Conservation (phyloP, 2,888 invertebrate genomes). For the Ophion ellenae region DNA sequence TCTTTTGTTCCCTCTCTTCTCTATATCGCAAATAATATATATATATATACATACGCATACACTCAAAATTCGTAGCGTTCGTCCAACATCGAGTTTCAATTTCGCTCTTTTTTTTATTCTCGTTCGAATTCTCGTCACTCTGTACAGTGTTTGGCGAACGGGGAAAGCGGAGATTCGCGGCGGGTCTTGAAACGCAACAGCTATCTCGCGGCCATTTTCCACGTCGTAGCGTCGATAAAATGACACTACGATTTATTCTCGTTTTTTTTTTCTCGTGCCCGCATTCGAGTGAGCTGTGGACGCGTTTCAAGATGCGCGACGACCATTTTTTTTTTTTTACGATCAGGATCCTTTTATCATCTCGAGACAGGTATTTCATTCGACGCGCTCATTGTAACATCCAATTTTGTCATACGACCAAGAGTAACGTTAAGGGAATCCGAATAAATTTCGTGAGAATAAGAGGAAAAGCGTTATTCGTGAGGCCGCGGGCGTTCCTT, state of each 20-base stretch:
- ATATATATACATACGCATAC: not conserved
- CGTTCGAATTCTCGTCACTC: not conserved
- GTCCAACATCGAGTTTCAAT: not conserved
- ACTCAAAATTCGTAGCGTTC: conserved; percentile 31
- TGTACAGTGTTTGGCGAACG: not conserved
- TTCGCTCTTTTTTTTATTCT: not conserved
- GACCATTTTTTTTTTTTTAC: conserved; percentile 12
- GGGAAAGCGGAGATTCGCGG: not conserved
- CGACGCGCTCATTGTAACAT: not conserved
- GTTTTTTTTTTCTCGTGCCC: not conserved
- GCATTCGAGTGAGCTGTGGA: not conserved
- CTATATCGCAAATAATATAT: conserved; percentile 46
- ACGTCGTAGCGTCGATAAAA: not conserved
- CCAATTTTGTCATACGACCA: conserved; percentile 5
- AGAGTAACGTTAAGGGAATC: conserved; percentile 14
- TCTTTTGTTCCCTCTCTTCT: not conserved
- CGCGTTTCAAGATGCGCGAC: not conserved
- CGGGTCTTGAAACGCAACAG: not conserved
- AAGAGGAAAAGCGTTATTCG: conserved; percentile 54
- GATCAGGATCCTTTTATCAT: no score
- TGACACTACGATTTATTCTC: not conserved
- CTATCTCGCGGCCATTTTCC: conserved; percentile 1
- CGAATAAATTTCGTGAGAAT: conserved; percentile 9
- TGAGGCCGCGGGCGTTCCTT: conserved; percentile 2
- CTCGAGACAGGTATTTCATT: not conserved